These are phyloP conservation scores for Scophthalmus maximus DNA, from an alignment of 2,113 vertebrate genomes.

Conservation along the genomic window DNA sequence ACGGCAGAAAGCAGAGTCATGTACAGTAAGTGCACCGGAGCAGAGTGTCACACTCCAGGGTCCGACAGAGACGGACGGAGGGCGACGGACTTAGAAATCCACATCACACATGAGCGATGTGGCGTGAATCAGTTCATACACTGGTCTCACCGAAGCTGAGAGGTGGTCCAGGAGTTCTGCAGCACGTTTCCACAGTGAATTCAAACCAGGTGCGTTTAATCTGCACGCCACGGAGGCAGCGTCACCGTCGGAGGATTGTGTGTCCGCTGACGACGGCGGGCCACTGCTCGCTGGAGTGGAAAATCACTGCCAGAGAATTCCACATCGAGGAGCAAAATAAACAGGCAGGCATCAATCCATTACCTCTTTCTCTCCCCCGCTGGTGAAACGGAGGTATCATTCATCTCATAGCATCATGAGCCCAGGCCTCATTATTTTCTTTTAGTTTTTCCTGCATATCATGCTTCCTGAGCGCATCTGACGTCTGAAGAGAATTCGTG, in stretches of 20 bases:
- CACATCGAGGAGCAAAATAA: conserved; percentile 60
- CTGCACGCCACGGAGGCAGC: conserved; percentile 53
- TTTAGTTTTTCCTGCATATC: background rate
- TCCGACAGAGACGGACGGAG: background rate
- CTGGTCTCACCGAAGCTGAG: background rate
- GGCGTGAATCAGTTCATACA: background rate
- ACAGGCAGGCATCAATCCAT: conserved; percentile 57
- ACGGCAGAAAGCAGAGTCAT: background rate
- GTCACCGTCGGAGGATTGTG: conserved; percentile 47
- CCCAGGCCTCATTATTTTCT: background rate
- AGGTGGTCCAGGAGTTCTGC: conserved; percentile 6
- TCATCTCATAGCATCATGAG: conserved; percentile 41
- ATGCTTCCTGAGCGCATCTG: conserved; percentile 9
- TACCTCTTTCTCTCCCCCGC: conserved; percentile 31
- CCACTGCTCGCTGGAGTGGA: conserved; percentile 58
- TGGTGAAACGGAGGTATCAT: conserved; percentile 32
- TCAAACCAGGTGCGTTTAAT: conserved; percentile 56
- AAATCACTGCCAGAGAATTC: conserved; percentile 63
- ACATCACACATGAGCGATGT: background rate
- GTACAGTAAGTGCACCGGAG: background rate
- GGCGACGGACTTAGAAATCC: background rate
- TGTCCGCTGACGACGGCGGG: conserved; percentile 49
- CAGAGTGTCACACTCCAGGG: background rate
- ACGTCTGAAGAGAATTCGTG: conserved; percentile 29
- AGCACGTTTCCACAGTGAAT: background rate